Evolutionary conservation across 2,888 invertebrate genomes (phyloP).

Genomic region (Blastobasis adustella): DNA sequence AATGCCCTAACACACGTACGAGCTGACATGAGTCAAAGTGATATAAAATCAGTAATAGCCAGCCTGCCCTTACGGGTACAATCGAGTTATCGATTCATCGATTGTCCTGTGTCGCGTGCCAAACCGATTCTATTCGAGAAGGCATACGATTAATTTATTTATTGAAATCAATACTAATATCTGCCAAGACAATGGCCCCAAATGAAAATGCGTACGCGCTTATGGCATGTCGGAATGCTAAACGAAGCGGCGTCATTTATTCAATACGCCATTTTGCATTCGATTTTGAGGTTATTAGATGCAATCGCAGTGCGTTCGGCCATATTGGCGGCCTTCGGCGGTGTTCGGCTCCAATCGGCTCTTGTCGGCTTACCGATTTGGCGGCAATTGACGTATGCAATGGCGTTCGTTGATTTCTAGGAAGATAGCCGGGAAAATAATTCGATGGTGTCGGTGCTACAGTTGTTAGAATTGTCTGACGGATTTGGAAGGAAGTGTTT

Average conservation of each 20-base stretch:
- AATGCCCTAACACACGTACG: conserved; percentile 59
- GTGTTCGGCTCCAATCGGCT: conserved; percentile 53
- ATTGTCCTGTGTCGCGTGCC: conserved; percentile 65
- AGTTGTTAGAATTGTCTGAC: no score
- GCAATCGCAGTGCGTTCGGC: conserved; percentile 70
- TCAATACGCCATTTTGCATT: conserved; percentile 72
- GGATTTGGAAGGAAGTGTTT: no score
- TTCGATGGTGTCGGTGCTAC: no score
- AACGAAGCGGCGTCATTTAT: conserved; percentile 68
- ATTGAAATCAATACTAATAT: conserved; percentile 75
- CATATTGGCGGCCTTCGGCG: conserved; percentile 58
- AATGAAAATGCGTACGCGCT: conserved; percentile 69
- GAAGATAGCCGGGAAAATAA: conserved; percentile 33
- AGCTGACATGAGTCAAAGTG: conserved; percentile 57
- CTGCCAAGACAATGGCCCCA: conserved; percentile 70
- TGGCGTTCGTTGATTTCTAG: conserved; percentile 51
- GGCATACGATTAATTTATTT: conserved; percentile 72
- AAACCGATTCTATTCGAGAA: conserved; percentile 64
- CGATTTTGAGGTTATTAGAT: conserved; percentile 73
- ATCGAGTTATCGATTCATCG: conserved; percentile 62
- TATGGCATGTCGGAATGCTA: conserved; percentile 72
- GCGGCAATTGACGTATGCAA: conserved; percentile 56
- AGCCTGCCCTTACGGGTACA: conserved; percentile 46
- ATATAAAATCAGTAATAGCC: conserved; percentile 51
- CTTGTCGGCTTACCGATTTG: conserved; percentile 39